These are phyloP conservation scores for Lordiphosa collinella DNA, from an alignment of 1,140 invertebrate genomes.

Conservation along the genomic window DNA sequence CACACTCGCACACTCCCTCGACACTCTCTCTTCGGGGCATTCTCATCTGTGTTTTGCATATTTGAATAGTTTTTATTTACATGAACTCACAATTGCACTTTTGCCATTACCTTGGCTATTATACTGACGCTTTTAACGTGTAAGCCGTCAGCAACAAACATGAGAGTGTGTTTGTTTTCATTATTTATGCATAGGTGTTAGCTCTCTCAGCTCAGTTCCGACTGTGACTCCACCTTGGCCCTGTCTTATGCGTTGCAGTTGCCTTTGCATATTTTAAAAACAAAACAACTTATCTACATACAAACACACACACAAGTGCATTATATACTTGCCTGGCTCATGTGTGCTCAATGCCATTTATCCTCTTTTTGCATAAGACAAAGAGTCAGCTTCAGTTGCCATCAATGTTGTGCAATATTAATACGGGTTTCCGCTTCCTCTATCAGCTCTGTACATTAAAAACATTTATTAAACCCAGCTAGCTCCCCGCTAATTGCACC, in stretches of 20 bases:
- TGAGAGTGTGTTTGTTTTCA: slow-evolving; percentile 33
- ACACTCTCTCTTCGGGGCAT: slow-evolving; percentile 39
- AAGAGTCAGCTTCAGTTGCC: slow-evolving; percentile 40
- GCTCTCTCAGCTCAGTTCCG: slow-evolving; percentile 22
- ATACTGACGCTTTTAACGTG: slow-evolving; percentile 71
- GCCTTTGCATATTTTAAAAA: slow-evolving; percentile 64
- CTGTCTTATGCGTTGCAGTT: slow-evolving; percentile 46
- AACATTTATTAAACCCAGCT: slow-evolving; percentile 28
- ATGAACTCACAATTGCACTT: slow-evolving; percentile 78
- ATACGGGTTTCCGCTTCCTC: slow-evolving; percentile 17
- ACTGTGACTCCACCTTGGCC: slow-evolving; percentile 9
- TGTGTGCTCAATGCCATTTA: slow-evolving; percentile 49
- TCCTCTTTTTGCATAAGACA: slow-evolving; percentile 59
- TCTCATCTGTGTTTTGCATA: slow-evolving; percentile 74
- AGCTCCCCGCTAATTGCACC: slow-evolving; percentile 50
- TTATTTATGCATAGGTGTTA: slow-evolving; percentile 76
- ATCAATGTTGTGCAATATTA: slow-evolving; percentile 41
- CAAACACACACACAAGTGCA: too few relatives aligned
- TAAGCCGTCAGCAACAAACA: slow-evolving; percentile 51
- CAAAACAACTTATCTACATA: neutral
- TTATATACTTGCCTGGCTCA: neutral
- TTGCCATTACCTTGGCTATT: slow-evolving; percentile 77
- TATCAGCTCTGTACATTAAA: slow-evolving; percentile 10
- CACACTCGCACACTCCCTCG: slow-evolving; percentile 5
- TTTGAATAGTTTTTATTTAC: slow-evolving; percentile 78